A percentile compares a stretch with the other conserved stretches of the same genome.
Conservation (phyloP, 2,888 invertebrate genomes). For the Papilio gigon region DNA sequence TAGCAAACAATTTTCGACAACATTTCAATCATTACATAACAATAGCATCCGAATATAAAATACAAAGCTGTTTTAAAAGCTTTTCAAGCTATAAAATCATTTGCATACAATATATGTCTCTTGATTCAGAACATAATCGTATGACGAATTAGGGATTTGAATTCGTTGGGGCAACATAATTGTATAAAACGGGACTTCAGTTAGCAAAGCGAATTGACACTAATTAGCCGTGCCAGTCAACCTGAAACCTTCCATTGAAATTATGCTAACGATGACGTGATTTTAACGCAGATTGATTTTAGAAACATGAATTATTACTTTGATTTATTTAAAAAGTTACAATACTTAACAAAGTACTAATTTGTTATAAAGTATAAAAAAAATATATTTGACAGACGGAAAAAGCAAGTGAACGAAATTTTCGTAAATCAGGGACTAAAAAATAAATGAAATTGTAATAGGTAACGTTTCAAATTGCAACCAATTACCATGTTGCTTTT, state of each 20-base stretch:
- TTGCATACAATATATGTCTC: background rate
- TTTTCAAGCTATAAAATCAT: too few species aligned
- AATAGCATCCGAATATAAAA: background rate
- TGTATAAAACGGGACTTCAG: conserved; percentile 20
- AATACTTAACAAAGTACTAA: background rate
- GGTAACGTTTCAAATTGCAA: too few species aligned
- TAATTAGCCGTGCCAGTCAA: conserved; percentile 25
- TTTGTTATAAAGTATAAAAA: too few species aligned
- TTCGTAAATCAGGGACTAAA: too few species aligned
- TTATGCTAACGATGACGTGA: conserved; percentile 12
- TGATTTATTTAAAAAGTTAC: background rate
- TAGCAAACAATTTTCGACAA: too few species aligned
- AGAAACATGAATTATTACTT: background rate
- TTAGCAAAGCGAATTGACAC: conserved; percentile 23
- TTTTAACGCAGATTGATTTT: background rate
- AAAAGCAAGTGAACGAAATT: too few species aligned
- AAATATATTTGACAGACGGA: too few species aligned
- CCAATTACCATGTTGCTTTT: too few species aligned
- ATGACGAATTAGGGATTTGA: conserved; percentile 18
- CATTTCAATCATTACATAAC: background rate
- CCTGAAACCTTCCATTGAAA: conserved; percentile 17
- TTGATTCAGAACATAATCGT: conserved; percentile 1
- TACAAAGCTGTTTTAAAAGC: background rate
- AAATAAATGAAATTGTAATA: too few species aligned
- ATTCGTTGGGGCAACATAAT: conserved; percentile 2